A percentile compares a stretch with the other conserved stretches of the same genome.
Conservation (phyloP, 2,113 vertebrate species). For the Noturus placidus region DNA sequence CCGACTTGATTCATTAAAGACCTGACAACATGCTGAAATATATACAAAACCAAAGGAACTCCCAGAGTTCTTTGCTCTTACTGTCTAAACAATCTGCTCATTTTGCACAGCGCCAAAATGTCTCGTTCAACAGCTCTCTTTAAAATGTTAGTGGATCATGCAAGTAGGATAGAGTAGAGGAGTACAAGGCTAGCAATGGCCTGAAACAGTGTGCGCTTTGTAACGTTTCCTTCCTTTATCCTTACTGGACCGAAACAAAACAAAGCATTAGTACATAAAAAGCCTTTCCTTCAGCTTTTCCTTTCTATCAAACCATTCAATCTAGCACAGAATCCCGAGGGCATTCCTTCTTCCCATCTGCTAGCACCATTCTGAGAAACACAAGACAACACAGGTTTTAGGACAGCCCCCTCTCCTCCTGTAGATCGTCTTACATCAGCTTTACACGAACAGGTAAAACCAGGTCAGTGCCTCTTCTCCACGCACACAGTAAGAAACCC, state of each 20-base stretch:
- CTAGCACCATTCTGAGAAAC: neutral
- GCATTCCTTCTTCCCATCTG: neutral
- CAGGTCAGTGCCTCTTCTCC: neutral
- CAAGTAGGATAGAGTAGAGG: neutral
- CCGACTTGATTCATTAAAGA: neutral
- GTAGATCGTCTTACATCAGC: neutral
- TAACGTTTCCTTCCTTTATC: constrained; percentile 52
- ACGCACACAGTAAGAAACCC: neutral
- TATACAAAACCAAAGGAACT: neutral
- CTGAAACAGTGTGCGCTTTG: constrained; percentile 22
- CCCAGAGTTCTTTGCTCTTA: neutral
- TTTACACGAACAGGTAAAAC: constrained; percentile 25
- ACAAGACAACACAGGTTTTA: neutral
- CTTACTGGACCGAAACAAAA: constrained; percentile 29
- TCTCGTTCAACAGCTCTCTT: neutral
- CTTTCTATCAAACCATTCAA: neutral
- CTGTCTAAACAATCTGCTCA: neutral
- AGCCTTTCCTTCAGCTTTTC: neutral
- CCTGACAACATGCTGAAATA: neutral
- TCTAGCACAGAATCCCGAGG: neutral
- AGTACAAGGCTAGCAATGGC: neutral
- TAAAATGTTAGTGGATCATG: neutral
- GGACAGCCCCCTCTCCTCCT: constrained; percentile 13
- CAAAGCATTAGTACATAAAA: constrained; percentile 23
- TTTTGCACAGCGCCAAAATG: neutral